A percentile compares a stretch with the other conserved stretches of the same genome.
These are phyloP conservation scores for Podotricha telesiphe DNA, from an alignment of 2,888 invertebrate species.

Conservation along the genomic window DNA sequence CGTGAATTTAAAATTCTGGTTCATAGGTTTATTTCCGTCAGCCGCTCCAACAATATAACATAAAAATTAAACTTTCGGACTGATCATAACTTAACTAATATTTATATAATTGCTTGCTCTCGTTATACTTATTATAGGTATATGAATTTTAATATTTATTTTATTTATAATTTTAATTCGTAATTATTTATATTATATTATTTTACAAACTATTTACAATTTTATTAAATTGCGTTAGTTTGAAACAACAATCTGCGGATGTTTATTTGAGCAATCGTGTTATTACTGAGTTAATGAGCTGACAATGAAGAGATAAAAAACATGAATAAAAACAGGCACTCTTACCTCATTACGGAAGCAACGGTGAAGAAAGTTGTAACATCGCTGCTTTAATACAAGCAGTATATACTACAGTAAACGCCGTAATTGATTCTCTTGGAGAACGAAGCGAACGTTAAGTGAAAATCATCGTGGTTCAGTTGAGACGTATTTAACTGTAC, in stretches of 20 bases:
- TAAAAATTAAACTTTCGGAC: neutral
- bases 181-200: too few species aligned
- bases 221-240: neutral
- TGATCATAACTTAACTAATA: neutral
- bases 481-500: neutral
- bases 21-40: neutral
- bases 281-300: conserved; percentile 55
- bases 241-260: neutral
- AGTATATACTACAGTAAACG: neutral
- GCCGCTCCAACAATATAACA: neutral
- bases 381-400: conserved; percentile 51
- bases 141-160: too few species aligned
- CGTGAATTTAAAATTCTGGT: neutral
- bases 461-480: neutral
- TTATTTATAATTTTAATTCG: too few species aligned
- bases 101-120: too few species aligned
- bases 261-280: conserved; percentile 24
- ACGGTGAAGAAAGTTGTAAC: conserved; percentile 50
- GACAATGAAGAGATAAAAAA: conserved; percentile 55
- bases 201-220: neutral
- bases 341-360: conserved; percentile 60
- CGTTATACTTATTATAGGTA: too few species aligned
- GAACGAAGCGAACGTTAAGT: neutral
- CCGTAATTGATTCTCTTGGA: neutral
- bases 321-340: conserved; percentile 51